Evolutionary conservation across 2,113 vertebrate genomes (phyloP).

Genomic region (Lucifuga dentata): DNA sequence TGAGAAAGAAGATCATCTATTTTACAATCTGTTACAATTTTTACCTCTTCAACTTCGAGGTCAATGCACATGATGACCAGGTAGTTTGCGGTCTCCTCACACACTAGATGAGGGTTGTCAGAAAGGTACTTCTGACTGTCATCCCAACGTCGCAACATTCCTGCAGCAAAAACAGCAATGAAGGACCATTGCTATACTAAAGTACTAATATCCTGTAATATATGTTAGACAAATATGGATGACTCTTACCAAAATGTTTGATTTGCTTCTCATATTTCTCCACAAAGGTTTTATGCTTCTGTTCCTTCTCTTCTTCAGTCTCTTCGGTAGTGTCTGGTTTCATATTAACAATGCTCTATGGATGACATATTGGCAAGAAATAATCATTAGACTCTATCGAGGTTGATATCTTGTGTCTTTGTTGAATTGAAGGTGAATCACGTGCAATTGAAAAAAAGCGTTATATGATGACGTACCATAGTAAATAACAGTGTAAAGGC

Average conservation of each 20-base stretch:
- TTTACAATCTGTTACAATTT: constrained; percentile 42
- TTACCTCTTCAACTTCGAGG: constrained; percentile 94
- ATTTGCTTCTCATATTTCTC: constrained; percentile 93
- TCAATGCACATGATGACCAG: constrained; percentile 98
- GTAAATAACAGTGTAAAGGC: no score
- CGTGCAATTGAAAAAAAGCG: no score
- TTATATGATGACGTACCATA: no score
- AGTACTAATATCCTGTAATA: background rate
- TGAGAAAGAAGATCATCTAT: background rate
- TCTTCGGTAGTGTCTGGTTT: constrained; percentile 84
- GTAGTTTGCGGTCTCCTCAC: constrained; percentile 96
- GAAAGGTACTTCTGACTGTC: constrained; percentile 96
- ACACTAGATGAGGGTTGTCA: constrained; percentile 90
- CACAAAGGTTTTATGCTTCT: constrained; percentile 94
- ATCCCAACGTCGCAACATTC: constrained; percentile 95
- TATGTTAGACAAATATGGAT: background rate
- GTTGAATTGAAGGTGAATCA: no score
- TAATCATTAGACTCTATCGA: background rate
- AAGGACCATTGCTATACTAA: background rate
- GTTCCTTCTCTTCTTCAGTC: constrained; percentile 91
- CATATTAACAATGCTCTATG: constrained; percentile 90
- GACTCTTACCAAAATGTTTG: constrained; percentile 91
- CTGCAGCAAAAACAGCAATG: constrained; percentile 68
- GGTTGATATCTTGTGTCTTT: no score
- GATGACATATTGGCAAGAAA: constrained; percentile 10